Evolutionary conservation across 2,888 invertebrate species (phyloP).

Genomic region (Periphyllus acericola): DNA sequence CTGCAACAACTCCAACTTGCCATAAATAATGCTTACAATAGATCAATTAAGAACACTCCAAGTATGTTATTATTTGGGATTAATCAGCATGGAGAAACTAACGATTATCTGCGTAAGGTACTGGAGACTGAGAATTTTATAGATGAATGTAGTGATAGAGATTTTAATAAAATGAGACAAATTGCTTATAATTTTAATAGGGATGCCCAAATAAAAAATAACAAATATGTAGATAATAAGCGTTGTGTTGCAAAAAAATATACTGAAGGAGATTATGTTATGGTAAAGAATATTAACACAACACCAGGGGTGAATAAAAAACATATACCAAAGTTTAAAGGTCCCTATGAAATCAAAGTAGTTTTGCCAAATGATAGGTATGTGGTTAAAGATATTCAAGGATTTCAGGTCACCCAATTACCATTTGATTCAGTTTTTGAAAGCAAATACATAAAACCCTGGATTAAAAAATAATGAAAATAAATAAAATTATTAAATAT

Average conservation of each 20-base stretch:
- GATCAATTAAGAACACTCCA: background rate
- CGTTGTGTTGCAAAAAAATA: background rate
- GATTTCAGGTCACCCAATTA: background rate
- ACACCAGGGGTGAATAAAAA: background rate
- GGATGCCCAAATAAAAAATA: background rate
- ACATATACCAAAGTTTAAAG: conserved; percentile 4
- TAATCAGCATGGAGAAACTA: background rate
- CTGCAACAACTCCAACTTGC: background rate
- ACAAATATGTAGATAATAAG: background rate
- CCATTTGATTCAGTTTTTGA: too few species aligned
- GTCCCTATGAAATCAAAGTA: background rate
- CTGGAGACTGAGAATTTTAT: background rate
- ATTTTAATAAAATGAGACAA: background rate
- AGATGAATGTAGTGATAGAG: background rate
- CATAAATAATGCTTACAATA: background rate
- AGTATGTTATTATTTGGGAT: background rate
- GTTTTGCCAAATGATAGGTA: background rate
- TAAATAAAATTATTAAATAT: too few species aligned
- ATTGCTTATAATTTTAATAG: background rate
- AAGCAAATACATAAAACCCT: too few species aligned
- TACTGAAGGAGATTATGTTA: background rate
- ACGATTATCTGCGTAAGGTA: background rate
- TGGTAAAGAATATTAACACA: background rate
- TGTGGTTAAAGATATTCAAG: background rate
- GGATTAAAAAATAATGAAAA: too few species aligned